A percentile compares a stretch with the other conserved stretches of the same genome.
phyloP scores from a whole-genome alignment of 2,113 vertebrate genomes.

The Catharus fuscescens region DNA sequence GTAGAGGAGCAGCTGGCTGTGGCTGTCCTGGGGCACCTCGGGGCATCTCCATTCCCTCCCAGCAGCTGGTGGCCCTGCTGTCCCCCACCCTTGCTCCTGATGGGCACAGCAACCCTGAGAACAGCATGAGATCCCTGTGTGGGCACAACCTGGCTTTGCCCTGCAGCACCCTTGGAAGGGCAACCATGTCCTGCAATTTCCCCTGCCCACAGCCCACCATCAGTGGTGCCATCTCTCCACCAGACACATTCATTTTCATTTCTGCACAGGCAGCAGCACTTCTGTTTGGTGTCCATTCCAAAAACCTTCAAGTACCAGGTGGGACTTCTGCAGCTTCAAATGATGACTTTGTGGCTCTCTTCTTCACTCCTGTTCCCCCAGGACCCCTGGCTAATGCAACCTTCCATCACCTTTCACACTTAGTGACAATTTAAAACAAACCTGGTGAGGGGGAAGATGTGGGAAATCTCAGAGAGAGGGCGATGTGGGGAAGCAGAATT shows the following conservation, averaged over 20 bases:
- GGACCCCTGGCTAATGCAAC: rapidly evolving
- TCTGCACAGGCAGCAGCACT: neutral
- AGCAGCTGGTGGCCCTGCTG: neutral
- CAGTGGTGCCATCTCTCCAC: neutral
- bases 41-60: rapidly evolving
- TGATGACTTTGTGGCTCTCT: neutral
- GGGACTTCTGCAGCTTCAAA: neutral
- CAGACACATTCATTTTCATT: neutral
- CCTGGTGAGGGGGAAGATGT: neutral
- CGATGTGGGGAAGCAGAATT: neutral
- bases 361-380: rapidly evolving
- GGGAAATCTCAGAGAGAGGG: neutral
- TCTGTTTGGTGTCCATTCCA: neutral
- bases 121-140: rapidly evolving
- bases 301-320: neutral
- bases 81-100: neutral
- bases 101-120: neutral
- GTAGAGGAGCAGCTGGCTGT: neutral
- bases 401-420: neutral
- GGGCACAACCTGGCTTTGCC: neutral
- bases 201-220: neutral
- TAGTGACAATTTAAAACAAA: neutral
- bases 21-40: rapidly evolving
- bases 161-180: neutral
- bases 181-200: rapidly evolving